Evolutionary conservation across 2,797 vertebrate species (phyloP), one percentile per base, ranked within the genome.

Genomic region (Vespertilio murinus): DNA sequence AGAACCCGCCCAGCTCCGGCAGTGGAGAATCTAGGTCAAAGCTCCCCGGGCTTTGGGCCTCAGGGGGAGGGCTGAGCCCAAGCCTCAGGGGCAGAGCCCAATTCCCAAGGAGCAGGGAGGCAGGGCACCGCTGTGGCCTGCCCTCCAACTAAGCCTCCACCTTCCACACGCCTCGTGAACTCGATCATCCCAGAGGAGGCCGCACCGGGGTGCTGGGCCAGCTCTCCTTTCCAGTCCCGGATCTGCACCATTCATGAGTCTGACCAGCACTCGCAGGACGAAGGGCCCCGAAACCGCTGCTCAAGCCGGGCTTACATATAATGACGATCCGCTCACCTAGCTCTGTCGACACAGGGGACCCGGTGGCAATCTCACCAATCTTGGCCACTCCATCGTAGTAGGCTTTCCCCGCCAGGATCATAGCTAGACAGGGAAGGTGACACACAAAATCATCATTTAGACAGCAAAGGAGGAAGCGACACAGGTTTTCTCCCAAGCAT

Each of bases 381-480:
- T 99, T 99, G 82, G 99, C 98, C 73, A 99, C 98, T 1, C 99
- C 99, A 23, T 99, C 99, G n/a, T 99, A 99, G 97, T 99, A 99
- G 3, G 98, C 97, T 98, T 98, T 99, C 97, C 99, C 99, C 67
- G 99, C 99, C 17, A 98, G 93, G 67, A 99, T 98, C 99, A 99
- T 99, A 14, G 98, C 99, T 99, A 98, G 70, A 89, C 96, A 70
- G 69, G 69, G 52, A 91, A 90, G 25, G 67, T 25, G 78, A 85
- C 45, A 95, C 74, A 93, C 12, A 95, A 74, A 96, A 45, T 28
- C 14, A 52, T 88, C 86, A 93, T 49, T 90, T 42, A 67, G 54
- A 88, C n/a, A 71, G 77, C 56, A 74, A 30, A 89, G 47, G 49
- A 47, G 25, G 13, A 69, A 88, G 22, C 1, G 0, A 88, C n/a